Conservation (phyloP, 2,888 invertebrate species). For the Caenorhabditis sp. region DNA sequence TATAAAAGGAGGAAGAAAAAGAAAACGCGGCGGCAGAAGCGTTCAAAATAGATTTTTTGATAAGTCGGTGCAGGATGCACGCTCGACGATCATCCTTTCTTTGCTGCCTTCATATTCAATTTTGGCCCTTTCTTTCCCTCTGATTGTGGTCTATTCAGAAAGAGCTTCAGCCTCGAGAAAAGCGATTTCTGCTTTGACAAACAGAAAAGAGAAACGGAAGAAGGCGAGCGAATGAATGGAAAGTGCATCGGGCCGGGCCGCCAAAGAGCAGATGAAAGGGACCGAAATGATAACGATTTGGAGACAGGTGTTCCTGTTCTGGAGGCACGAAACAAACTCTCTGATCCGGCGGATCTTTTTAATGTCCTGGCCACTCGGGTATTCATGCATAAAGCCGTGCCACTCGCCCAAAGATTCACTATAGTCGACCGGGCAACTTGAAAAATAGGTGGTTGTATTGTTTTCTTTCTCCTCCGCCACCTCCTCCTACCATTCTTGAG, state of each 20-base stretch:
- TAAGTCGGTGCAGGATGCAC: background rate
- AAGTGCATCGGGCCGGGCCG: constrained; percentile 5
- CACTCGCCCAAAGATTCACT: background rate
- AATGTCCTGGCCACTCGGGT: background rate
- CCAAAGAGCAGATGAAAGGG: constrained; percentile 22
- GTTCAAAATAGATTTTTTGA: constrained; percentile 13
- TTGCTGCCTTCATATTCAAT: constrained; percentile 10
- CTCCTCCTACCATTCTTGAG: no score
- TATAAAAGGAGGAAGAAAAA: no score
- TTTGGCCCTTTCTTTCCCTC: background rate
- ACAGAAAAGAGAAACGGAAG: background rate
- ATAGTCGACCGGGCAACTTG: background rate
- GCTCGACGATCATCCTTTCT: constrained; percentile 4
- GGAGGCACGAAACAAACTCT: constrained; percentile 32
- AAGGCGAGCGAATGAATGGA: no score
- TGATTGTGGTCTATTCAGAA: constrained; percentile 17
- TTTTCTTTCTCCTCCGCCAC: no score
- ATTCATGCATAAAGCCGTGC: no score
- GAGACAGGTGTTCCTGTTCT: constrained; percentile 19
- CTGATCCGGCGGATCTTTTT: background rate
- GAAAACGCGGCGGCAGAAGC: background rate
- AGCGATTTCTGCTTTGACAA: background rate
- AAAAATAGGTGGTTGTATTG: no score
- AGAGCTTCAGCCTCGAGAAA: background rate
- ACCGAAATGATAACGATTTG: constrained; percentile 10